Base-by-base conservation (phyloP, 1,140 invertebrate genomes). In the Luehdorfia chinensis region DNA sequence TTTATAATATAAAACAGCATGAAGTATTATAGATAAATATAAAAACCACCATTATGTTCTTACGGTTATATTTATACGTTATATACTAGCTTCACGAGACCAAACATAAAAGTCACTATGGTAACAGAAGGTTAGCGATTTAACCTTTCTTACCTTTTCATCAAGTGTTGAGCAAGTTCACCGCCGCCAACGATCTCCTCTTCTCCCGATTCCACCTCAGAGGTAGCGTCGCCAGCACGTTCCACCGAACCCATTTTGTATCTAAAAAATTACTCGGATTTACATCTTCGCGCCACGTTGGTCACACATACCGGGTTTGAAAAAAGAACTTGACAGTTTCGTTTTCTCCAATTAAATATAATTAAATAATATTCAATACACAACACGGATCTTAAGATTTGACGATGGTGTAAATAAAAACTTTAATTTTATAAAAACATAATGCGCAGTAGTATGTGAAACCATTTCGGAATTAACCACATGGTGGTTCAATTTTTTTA, bases 141-240 rank as follows among this genome's bases (percentile, higher is more conserved):
- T 9, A 30, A 57, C 37, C 8, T 14, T 12, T 46, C 57, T 54
- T 58, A 86, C 81, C 77, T 77, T 60, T 80, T 76, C 59, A 75
- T 67, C 3, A 86, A 55, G 45, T 79, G 76, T 44, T 77, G 72
- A 12, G 81, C 71, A 21, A 84, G 59, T 52, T 83, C 77, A n/a
- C 67, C 78, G 21, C 75, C 72, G 15, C 70, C 70, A 12, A 84
- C 69, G 11, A 84, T 68, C 28, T 85, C 83, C 46, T 87, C 83
- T 13, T 87, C 81, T 28, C 75, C 85, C 16, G 85, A 80, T 50
- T 87, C 84, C 39, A 80, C 60, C 34, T 86, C 83, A 2, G 78
- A 84, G 7, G 77, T 75, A 50, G 74, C 76, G 57, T 83, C 79
- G 53, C 74, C 79, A 48, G 75, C 61, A 52, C 77, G 77, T 55